Evolutionary conservation across 2,113 vertebrate genomes (phyloP).

Genomic region (Damaliscus lunatus): DNA sequence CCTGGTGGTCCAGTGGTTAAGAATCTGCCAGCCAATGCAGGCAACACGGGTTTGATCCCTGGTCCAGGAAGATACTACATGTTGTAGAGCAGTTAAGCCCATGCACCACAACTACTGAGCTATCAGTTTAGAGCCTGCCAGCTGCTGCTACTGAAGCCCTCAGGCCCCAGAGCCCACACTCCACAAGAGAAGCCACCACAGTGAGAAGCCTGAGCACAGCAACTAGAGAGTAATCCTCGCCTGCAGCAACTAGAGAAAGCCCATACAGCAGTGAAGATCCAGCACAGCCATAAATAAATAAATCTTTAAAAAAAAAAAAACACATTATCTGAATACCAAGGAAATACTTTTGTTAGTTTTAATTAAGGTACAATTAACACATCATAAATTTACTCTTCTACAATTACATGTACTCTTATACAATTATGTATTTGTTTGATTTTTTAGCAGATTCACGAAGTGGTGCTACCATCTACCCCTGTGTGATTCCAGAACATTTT

Average conservation of each 20-base stretch:
- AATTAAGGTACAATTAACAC: neutral
- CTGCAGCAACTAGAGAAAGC: neutral
- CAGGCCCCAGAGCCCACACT: neutral
- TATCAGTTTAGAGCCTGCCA: neutral
- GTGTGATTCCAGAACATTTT: neutral
- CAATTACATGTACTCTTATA: neutral
- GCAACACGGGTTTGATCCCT: neutral
- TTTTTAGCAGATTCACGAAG: neutral
- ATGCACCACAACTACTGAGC: neutral
- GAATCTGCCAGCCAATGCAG: neutral
- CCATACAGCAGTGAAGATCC: neutral
- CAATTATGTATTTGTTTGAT: neutral
- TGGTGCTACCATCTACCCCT: neutral
- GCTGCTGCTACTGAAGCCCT: neutral
- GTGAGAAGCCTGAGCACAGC: neutral
- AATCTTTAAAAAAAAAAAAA: neutral
- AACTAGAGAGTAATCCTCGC: neutral
- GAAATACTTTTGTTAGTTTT: neutral
- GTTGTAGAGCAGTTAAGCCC: neutral
- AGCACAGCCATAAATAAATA: neutral
- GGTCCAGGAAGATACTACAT: neutral
- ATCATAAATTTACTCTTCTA: neutral
- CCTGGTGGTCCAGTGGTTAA: neutral
- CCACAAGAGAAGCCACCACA: neutral
- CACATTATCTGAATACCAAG: neutral